Conservation (phyloP, 2,113 vertebrate species). For the Pseudorectes ferrugineus region DNA sequence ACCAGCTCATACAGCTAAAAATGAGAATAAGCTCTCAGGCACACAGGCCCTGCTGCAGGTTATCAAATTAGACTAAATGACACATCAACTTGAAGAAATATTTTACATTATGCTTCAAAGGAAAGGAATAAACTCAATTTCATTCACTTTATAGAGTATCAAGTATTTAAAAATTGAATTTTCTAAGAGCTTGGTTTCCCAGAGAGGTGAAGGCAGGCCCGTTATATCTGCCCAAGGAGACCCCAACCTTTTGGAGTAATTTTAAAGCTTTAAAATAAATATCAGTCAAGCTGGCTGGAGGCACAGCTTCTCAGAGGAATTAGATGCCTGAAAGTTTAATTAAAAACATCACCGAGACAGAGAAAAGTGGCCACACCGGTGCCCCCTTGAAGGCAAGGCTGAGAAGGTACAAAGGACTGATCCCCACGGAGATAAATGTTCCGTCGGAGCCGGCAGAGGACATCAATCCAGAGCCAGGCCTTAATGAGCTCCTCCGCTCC, state of each 20-base stretch:
- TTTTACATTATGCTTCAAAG: neutral
- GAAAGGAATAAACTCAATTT: conserved; percentile 14
- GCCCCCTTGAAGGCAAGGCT: neutral
- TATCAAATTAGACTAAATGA: conserved; percentile 5
- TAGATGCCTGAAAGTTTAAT: neutral
- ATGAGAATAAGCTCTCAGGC: neutral
- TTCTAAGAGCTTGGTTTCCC: neutral
- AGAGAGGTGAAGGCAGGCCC: neutral
- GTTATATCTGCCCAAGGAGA: neutral
- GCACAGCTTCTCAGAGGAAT: neutral
- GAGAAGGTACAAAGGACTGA: neutral
- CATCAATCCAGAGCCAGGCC: neutral
- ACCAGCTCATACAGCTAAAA: neutral
- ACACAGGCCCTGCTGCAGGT: neutral
- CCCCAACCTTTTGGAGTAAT: neutral
- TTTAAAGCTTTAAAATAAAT: neutral
- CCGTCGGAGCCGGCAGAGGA: neutral
- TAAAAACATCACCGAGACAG: neutral
- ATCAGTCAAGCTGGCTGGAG: neutral
- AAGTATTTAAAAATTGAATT: neutral
- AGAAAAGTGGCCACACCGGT: neutral
- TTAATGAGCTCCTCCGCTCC: neutral
- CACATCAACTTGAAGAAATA: neutral
- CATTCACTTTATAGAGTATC: neutral
- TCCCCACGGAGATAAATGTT: neutral